phyloP scores from a whole-genome alignment of 2,797 vertebrate genomes.

The Pelodytes ibericus region DNA sequence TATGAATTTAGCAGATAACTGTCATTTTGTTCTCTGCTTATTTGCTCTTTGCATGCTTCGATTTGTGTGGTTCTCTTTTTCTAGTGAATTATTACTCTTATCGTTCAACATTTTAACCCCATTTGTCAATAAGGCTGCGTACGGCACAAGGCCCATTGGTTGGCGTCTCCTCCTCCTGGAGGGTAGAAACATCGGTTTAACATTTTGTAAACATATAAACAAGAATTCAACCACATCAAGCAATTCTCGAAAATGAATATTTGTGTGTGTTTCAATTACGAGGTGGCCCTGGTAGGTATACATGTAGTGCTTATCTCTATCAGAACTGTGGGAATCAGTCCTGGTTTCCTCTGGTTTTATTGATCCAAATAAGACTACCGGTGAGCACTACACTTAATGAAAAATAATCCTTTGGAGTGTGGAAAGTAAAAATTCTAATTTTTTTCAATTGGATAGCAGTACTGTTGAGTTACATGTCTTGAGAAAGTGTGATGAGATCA shows the following conservation, averaged over 20 bases:
- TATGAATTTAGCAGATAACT: constrained; percentile 91
- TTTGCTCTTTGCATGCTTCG: constrained; percentile 81
- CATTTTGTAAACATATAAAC: constrained; percentile 34
- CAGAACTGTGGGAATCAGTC: constrained; percentile 24
- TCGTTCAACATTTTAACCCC: constrained; percentile 42
- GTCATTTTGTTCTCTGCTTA: constrained; percentile 80
- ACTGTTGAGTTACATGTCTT: no score
- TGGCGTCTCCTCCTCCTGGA: not conserved
- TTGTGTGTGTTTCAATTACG: constrained; percentile 29
- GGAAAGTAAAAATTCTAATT: no score
- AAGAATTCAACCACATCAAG: constrained; percentile 27
- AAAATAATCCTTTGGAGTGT: constrained; percentile 1
- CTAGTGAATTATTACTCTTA: constrained; percentile 39
- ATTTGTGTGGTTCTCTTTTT: constrained; percentile 49
- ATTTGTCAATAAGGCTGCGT: constrained; percentile 31
- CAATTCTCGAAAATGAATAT: constrained; percentile 36
- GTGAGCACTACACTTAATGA: constrained; percentile 3
- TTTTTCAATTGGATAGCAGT: no score
- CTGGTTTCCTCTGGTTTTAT: not conserved
- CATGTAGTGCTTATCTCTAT: constrained; percentile 37
- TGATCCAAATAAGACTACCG: not conserved
- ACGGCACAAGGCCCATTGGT: constrained; percentile 13
- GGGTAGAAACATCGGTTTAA: not conserved
- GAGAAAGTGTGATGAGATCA: no score
- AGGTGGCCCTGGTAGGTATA: constrained; percentile 20